Evolutionary conservation across 30 jellyfish, hydroid and myxozoan species (phyloP), one percentile per base, ranked within the genome.

Genomic region (Aurelia coerulea): DNA sequence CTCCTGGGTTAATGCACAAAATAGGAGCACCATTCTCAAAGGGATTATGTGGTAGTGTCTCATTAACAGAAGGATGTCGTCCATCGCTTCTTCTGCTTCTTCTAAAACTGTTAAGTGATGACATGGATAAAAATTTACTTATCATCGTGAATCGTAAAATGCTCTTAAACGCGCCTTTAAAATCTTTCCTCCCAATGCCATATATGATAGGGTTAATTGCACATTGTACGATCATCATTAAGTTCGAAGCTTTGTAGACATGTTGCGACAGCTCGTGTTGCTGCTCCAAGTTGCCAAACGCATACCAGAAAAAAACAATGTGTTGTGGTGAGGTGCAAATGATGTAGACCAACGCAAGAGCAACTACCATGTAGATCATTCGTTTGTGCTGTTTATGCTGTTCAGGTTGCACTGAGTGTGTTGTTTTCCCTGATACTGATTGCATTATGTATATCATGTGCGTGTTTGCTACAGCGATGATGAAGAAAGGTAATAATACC

Each of bases 261-360:
- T 79, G 68, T 68, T 29, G 41, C 33, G 91, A 81, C n/a, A 75
- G 56, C 8, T 39, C 79, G 56, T 1, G 14, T 35, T 50, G 72
- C 62, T 73, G 66, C 37, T 67, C 90, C 78, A 81, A 68, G 56
- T 76, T 73, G 52, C 92, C 97, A 53, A 29, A 90, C 65, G 3
- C 88, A 46, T 65, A 66, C 88, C 94, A 83, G 84, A 88, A 90
- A 90, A 86, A 95, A 70, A 74, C 81, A 39, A 95, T 67, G 85
- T 95, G 99, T 51, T 95, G 99, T 1, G 95, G 97, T 16, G 96
- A 91, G 1, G 98, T 68, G 81, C 99, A 95, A n/a, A 90, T 62
- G 16, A 97, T 82, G 68, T 90, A 95, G 32, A 95, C 99, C 56
- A 90, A 67, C 41, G 86, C 97, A 17, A 95, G 86, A 10, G 94